phyloP scores from a whole-genome alignment of 2,113 vertebrate species.

The Rhynchopsitta pachyrhyncha region DNA sequence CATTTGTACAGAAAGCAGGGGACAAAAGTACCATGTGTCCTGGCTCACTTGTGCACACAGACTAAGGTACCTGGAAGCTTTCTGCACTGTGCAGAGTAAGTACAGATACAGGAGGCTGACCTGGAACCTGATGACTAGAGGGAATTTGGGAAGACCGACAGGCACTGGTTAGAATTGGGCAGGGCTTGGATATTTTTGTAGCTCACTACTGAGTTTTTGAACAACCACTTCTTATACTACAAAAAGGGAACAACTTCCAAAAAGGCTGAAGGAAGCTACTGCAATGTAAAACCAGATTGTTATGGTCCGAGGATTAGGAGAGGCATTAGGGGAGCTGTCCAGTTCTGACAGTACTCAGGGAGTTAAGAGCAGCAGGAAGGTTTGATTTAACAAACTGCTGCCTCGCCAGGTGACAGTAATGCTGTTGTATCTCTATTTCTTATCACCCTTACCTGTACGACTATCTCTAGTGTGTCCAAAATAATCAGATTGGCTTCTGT shows the following conservation, averaged over 20 bases:
- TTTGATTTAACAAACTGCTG: background rate
- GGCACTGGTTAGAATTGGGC: rapidly evolving
- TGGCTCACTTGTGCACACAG: background rate
- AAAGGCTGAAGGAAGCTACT: background rate
- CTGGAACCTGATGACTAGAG: background rate
- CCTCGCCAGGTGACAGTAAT: background rate
- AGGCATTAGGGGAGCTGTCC: background rate
- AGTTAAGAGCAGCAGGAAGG: background rate
- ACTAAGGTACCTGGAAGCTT: background rate
- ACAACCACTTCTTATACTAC: background rate
- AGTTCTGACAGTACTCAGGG: background rate
- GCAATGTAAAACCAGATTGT: background rate
- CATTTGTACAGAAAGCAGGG: background rate
- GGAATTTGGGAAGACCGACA: background rate
- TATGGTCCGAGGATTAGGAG: background rate
- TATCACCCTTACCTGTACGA: conserved; percentile 87
- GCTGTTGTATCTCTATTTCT: background rate
- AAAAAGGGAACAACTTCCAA: background rate
- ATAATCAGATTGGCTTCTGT: conserved; percentile 97
- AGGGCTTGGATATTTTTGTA: background rate
- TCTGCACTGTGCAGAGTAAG: background rate
- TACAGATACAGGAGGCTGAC: background rate
- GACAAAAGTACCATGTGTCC: background rate
- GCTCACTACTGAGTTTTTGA: background rate
- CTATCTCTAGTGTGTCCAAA: conserved; percentile 93